Base-by-base conservation (phyloP, 2,113 vertebrate species). In the Hypomesus transpacificus region DNA sequence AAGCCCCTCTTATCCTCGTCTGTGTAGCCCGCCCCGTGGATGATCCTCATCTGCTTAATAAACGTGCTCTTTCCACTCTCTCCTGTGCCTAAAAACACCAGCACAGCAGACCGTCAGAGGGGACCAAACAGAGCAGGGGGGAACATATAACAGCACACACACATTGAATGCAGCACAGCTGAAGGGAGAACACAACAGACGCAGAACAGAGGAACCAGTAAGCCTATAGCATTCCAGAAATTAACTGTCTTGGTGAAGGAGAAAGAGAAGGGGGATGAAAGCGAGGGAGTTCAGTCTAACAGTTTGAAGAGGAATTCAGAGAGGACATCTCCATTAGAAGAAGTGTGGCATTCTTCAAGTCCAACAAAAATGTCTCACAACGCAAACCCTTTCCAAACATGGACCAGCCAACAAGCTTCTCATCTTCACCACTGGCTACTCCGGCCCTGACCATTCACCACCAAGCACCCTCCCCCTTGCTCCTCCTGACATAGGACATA, bases 11-110 rank as follows among this genome's bases (percentile, higher is more conserved):
- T 93, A 26, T 96, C 95, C 26, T 95, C 94, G 21, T 96, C 95
- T 0, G 94, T 94, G 87, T 94, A 96, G 17, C 95, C 95, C 0
- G 91, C 83, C 1, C 95, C 95, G 0, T 96, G 94, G 76, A 96
- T 96, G 82, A 96, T 96, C n/a, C 94, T 90, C 95, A 96, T 94
- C 84, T 96, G 95, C 75, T 96, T 96, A 87, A 96, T 96, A 82
- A 96, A 96, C 0, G 95, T 96, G 83, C 95, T 96, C 71, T 96
- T 96, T 3, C 95, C 95, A 1, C 95, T 96, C 89, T 97, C 95
- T 2, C 95, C 95, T 0, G 95, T 93, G 22, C 95, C 95, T 96
- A 81, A 61, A 6, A 63, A 54, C 3, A 17, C 24, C 3, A 17
- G 18, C 0, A 51, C 3, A 28, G 70, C 3, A 59, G 1, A 68